Conservation (phyloP, 2,113 vertebrate species). For the Passer montanus region DNA sequence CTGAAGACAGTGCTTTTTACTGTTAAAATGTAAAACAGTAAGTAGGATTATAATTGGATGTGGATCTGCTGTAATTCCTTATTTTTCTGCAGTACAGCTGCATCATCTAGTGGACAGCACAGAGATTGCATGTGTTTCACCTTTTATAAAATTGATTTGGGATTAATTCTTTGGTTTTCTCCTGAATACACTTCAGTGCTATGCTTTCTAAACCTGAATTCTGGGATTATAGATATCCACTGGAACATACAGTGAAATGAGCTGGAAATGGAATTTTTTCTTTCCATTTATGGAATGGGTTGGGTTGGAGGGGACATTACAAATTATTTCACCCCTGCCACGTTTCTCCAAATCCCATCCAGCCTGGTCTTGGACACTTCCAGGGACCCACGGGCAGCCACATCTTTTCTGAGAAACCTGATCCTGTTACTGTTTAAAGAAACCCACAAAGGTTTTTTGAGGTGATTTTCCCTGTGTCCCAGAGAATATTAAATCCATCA, state of each 20-base stretch:
- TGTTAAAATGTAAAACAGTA: not conserved
- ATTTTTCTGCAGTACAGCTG: not conserved
- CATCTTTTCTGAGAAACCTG: not conserved
- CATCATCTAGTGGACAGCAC: constrained; percentile 57
- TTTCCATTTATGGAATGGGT: not conserved
- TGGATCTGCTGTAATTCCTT: not conserved
- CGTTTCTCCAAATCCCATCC: not conserved
- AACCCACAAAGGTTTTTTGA: not conserved
- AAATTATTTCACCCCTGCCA: not conserved
- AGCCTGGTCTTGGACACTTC: not conserved
- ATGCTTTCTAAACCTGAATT: not conserved
- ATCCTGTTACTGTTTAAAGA: not conserved
- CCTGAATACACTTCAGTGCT: not conserved
- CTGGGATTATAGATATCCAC: not conserved
- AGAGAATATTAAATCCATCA: not conserved
- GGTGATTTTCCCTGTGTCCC: not conserved
- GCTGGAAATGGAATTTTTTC: not conserved
- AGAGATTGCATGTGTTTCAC: not conserved
- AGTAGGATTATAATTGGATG: not conserved
- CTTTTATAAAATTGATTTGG: not conserved
- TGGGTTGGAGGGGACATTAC: not conserved
- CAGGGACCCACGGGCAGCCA: not conserved
- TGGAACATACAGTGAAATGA: not conserved
- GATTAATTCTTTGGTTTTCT: not conserved
- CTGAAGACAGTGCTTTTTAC: not conserved